Conservation (phyloP, 2,797 vertebrate species). For the Sebastes cheni region DNA sequence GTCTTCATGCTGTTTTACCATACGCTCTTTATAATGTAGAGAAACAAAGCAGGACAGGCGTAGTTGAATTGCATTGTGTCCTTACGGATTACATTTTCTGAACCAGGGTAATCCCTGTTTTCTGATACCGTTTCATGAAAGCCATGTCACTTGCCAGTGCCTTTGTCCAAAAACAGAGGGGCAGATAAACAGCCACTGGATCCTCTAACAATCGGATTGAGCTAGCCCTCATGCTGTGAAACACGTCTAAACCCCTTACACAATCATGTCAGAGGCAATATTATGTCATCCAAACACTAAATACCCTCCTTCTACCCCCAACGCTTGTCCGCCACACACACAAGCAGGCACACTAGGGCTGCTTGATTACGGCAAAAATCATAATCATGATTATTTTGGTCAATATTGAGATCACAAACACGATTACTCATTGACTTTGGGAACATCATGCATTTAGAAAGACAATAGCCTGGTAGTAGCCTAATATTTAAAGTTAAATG, state of each 20-base stretch:
- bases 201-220: slow-evolving; percentile 62
- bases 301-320: slow-evolving; percentile 18
- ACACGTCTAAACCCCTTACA: slow-evolving; percentile 59
- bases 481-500: no score
- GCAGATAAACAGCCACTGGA: slow-evolving; percentile 54
- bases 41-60: slow-evolving; percentile 21
- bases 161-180: slow-evolving; percentile 57
- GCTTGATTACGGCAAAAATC: fast-evolving
- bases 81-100: slow-evolving; percentile 54
- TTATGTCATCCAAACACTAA: slow-evolving; percentile 46
- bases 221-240: slow-evolving; percentile 56
- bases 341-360: no score
- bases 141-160: slow-evolving; percentile 39
- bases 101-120: slow-evolving; percentile 58
- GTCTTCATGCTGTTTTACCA: neutral
- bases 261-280: slow-evolving; percentile 49
- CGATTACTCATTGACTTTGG: no score
- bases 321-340: neutral
- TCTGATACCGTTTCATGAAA: slow-evolving; percentile 46
- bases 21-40: neutral
- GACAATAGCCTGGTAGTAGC: no score
- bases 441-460: no score
- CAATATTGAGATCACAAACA: no score
- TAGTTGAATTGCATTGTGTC: slow-evolving; percentile 36
- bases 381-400: no score